Base-by-base conservation (phyloP, 2,888 invertebrate genomes). In the Podabrus alpinus region DNA sequence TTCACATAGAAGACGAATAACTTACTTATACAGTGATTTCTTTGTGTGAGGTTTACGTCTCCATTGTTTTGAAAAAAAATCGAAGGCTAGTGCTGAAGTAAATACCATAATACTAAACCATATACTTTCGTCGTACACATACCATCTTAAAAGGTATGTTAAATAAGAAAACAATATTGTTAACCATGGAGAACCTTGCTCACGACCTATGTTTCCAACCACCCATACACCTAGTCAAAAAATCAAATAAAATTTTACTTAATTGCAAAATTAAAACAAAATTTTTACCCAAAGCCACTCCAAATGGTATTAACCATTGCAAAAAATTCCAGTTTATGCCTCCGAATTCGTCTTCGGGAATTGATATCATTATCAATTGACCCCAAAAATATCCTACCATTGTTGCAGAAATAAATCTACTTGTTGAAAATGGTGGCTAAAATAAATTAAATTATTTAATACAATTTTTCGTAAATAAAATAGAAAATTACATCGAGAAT, bases 121-220 rank as follows among this genome's bases (percentile, higher is more conserved):
- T 16, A 92, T 89, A 0, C 91, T 92, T 80, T 94, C 94, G 79
- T 95, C 95, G 72, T 92, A 93, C 68, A 94, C 89, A 80, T 93
- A 92, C 86, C 93, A 93, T 15, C 95, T 91, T 0, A 93, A 84
- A 0, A 93, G 92, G 83, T 94, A 92, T 0, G 90, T 86, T 0
- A 89, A 79, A 81, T 93, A 93, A 0, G 97, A 92, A 0, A 92
- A 92, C 0, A 92, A 69, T 0, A 96, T 84, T 0, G 95, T 91
- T 84, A 92, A 90, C 88, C 92, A 92, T 3, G 95, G 88, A 0
- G 90, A 87, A 1, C 97, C 97, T 81, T 90, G 89, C 84, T 97
- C 94, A 1, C 93, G 90, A 0, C 97, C 97, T 78, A 97, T 93
- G 84, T 97, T 98, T 21, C 97, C 97, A 9, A 97, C 95, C 0